These are phyloP conservation scores for Cydia strobilella DNA, from an alignment of 1,140 invertebrate species.

Conservation along the genomic window DNA sequence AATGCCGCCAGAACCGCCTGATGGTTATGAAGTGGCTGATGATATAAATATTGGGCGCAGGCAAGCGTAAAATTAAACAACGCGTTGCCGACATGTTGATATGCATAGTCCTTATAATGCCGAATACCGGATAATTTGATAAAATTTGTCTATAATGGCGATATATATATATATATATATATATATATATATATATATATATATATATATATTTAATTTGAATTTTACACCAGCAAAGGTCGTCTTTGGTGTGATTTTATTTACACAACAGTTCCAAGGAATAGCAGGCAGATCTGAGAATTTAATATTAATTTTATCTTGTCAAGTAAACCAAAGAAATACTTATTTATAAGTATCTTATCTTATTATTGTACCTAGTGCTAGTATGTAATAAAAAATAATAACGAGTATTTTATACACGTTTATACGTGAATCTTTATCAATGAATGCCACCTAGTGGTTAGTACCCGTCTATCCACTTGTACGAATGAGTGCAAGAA, in stretches of 20 bases:
- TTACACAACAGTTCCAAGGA: too few relatives aligned
- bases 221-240: too few relatives aligned
- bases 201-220: too few relatives aligned
- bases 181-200: too few relatives aligned
- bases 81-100: conserved; percentile 37
- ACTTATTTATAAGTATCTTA: too few relatives aligned
- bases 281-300: too few relatives aligned
- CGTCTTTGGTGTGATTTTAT: too few relatives aligned
- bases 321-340: too few relatives aligned
- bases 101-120: conserved; percentile 8
- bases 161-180: too few relatives aligned
- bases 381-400: neutral
- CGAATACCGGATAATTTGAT: neutral
- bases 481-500: conserved; percentile 42
- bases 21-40: conserved; percentile 31
- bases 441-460: conserved; percentile 13
- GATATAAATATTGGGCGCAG: conserved; percentile 44
- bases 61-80: conserved; percentile 47
- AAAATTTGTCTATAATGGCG: too few relatives aligned
- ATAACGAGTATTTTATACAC: neutral
- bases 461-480: conserved; percentile 31
- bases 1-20: neutral
- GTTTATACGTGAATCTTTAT: neutral
- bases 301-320: too few relatives aligned
- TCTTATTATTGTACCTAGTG: too few relatives aligned